These are phyloP conservation scores for Entomobrya proxima DNA, from an alignment of 2,888 invertebrate species.

Conservation along the genomic window DNA sequence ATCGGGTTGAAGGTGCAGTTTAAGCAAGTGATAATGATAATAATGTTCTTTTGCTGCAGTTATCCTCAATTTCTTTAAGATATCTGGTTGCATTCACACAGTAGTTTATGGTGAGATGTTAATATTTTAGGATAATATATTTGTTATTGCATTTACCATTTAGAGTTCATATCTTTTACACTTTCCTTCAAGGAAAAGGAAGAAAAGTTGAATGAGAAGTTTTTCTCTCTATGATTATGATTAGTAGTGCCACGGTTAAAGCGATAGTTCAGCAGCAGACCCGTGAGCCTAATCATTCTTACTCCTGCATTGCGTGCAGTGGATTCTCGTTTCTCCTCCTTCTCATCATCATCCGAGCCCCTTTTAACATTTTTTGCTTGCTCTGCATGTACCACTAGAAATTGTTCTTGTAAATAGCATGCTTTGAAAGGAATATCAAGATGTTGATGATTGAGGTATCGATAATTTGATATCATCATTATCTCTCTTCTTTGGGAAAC, in stretches of 20 bases:
- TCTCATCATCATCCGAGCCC: constrained; percentile 26
- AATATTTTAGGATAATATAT: background rate
- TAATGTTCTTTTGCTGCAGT: constrained; percentile 29
- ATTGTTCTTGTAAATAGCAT: constrained; percentile 48
- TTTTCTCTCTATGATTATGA: background rate
- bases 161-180: background rate
- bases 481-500: background rate
- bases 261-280: background rate
- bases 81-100: background rate
- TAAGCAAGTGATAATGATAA: constrained; percentile 57
- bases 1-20: constrained; percentile 5
- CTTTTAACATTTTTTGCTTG: constrained; percentile 35
- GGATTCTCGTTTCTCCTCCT: constrained; percentile 33
- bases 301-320: constrained; percentile 23
- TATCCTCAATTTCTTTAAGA: background rate
- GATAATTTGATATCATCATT: constrained; percentile 67
- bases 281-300: background rate
- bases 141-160: background rate
- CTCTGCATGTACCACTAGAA: constrained; percentile 36
- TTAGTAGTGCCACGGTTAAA: background rate
- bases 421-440: constrained; percentile 24
- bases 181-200: background rate
- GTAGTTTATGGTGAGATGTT: background rate
- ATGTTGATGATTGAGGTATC: constrained; percentile 61
- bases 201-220: background rate